Base-by-base conservation (phyloP, 2,797 vertebrate genomes). In the Hephaestus fuliginosus region DNA sequence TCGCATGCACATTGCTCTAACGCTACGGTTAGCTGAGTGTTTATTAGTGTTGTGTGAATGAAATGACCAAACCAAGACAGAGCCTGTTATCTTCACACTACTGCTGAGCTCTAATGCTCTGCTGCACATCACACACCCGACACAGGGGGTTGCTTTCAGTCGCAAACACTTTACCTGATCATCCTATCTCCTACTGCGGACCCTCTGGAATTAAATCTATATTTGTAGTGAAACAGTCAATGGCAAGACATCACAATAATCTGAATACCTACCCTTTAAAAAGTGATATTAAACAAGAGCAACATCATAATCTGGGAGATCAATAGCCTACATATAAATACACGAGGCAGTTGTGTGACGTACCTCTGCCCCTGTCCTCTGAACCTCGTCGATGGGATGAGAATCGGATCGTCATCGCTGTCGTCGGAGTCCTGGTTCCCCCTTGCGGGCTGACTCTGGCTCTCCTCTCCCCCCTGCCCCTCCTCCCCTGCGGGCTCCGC, bases 181-280 rank as follows among this genome's bases (percentile, higher is more conserved):
- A 99, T 98, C 95, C 98, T 99, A 98, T 98, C 98, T 95, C 97
- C 97, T 97, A 99, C 95, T 90, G 98, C 96, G 92, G 98, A 97
- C 96, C 97, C 97, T 97, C 97, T 97, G 97, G 97, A 96, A 98
- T 96, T 97, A 97, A 97, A 97, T 97, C 97, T 98, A 97, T 86
- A 92, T 87, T 87, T 84, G 84, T 84, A 81, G 86, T 84, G 49
- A 87, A 86, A 92, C 84, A 91, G 86, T 91, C 89, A 90, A 72
- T 74, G 68, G 72, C 93, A 95, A 95, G 92, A 93, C 94, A 95
- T 83, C 72, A 86, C 61, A 85, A 63, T 89, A 48, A 82, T 73
- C 22, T 69, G 65, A 79, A 79, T 13, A 46, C 67, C 76, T 25
- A 36, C 36, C 56, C 25, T 78, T 83, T 39, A 74, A 48, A 25